These are phyloP conservation scores for Bettongia penicillata DNA, from an alignment of 2,113 vertebrate species.

Conservation along the genomic window DNA sequence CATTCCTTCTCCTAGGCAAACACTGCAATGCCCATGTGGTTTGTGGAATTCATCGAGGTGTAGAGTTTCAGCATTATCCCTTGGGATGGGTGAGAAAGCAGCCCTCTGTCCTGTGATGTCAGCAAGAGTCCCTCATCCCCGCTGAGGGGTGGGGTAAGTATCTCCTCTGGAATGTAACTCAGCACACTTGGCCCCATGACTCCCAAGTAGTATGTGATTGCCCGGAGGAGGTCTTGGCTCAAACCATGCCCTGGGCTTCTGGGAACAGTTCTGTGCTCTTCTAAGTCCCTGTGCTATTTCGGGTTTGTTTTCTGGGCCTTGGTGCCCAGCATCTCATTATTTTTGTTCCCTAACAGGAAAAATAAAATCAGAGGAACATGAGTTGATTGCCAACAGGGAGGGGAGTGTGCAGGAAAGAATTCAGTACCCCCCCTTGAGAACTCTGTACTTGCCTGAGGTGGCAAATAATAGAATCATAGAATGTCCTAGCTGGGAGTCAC, in stretches of 20 bases:
- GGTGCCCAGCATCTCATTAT: conserved; percentile 71
- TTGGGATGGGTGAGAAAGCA: neutral
- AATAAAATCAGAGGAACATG: conserved; percentile 60
- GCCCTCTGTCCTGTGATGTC: neutral
- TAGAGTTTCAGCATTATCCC: neutral
- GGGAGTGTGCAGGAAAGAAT: neutral
- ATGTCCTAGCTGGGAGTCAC: neutral
- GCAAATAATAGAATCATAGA: neutral
- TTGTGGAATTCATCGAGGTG: neutral
- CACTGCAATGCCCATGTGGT: neutral
- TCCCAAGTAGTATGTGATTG: neutral
- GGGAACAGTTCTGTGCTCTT: neutral
- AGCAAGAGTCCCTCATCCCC: neutral
- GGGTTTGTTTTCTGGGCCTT: conserved; percentile 64
- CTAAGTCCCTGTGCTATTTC: conserved; percentile 45
- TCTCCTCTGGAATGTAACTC: neutral
- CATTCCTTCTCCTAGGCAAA: neutral
- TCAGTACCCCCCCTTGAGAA: neutral
- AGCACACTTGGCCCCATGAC: neutral
- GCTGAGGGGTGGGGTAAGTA: neutral
- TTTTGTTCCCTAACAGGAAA: conserved; percentile 79
- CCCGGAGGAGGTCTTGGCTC: neutral
- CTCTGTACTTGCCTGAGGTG: neutral
- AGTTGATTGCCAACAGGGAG: conserved; percentile 37
- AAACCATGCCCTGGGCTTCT: neutral